A percentile compares a stretch with the other conserved stretches of the same genome.
phyloP scores from a whole-genome alignment of 2,888 invertebrate species.

The Fissipunctia ypsillon region DNA sequence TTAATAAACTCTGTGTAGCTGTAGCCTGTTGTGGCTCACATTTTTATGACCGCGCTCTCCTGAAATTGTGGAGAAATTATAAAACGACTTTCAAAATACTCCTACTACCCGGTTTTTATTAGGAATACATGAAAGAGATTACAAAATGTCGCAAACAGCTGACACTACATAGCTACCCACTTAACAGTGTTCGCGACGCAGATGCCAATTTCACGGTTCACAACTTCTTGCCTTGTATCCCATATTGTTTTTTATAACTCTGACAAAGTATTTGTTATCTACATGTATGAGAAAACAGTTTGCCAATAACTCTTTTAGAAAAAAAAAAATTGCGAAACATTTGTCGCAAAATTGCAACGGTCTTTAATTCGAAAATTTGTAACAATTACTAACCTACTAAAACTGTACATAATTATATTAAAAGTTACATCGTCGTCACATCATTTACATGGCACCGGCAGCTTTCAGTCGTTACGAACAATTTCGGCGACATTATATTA shows the following conservation, averaged over 20 bases:
- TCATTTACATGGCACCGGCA: constrained; percentile 75
- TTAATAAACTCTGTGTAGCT: constrained; percentile 83
- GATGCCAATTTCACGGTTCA: constrained; percentile 83
- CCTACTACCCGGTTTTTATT: constrained; percentile 39
- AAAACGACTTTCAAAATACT: constrained; percentile 41
- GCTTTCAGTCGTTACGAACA: constrained; percentile 77
- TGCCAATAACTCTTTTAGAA: neutral
- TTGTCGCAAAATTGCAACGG: constrained; percentile 34
- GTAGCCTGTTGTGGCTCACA: constrained; percentile 66
- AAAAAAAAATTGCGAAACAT: constrained; percentile 38
- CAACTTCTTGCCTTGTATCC: constrained; percentile 76
- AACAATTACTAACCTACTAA: constrained; percentile 47
- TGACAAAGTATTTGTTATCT: constrained; percentile 70
- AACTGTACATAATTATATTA: constrained; percentile 68
- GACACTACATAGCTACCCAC: constrained; percentile 72
- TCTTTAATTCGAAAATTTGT: constrained; percentile 62
- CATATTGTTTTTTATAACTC: constrained; percentile 77
- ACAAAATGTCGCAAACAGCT: constrained; percentile 62
- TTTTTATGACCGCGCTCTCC: constrained; percentile 73
- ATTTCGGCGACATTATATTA: constrained; percentile 79
- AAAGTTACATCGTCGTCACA: constrained; percentile 70
- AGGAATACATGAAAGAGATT: constrained; percentile 42
- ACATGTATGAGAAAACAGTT: constrained; percentile 41
- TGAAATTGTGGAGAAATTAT: constrained; percentile 70
- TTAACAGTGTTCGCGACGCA: constrained; percentile 79